These are phyloP conservation scores for Sciurus vulgaris DNA, from an alignment of 2,797 vertebrate species.

Conservation along the genomic window DNA sequence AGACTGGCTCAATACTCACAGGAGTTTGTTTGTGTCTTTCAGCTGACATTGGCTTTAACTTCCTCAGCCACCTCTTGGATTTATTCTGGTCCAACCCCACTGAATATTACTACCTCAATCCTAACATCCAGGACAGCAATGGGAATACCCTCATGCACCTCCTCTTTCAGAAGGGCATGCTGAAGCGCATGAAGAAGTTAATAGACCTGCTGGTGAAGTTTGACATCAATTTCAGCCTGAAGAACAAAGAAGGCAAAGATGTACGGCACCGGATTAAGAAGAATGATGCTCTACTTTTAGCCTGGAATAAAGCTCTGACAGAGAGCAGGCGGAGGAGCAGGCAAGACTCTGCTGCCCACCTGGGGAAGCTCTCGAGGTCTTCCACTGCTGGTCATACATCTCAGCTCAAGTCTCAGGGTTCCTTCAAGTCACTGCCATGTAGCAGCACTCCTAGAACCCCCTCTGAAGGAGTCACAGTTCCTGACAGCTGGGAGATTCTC, in stretches of 20 bases:
- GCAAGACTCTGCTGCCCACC: slow-evolving; percentile 76
- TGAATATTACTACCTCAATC: slow-evolving; percentile 87
- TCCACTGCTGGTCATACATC: slow-evolving; percentile 47
- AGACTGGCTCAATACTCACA: background rate
- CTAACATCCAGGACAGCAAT: slow-evolving; percentile 87
- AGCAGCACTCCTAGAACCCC: no score
- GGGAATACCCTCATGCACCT: slow-evolving; percentile 91
- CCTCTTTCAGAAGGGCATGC: slow-evolving; percentile 87
- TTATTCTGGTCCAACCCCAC: slow-evolving; percentile 86
- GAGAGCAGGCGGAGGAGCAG: slow-evolving; percentile 83
- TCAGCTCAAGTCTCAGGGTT: slow-evolving; percentile 79
- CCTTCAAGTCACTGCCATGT: background rate
- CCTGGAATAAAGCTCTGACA: slow-evolving; percentile 86
- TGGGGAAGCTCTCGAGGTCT: slow-evolving; percentile 54
- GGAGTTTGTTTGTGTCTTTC: slow-evolving; percentile 72
- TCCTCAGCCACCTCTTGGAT: slow-evolving; percentile 88
- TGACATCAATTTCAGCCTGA: slow-evolving; percentile 88
- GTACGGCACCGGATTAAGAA: slow-evolving; percentile 88
- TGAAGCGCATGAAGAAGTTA: slow-evolving; percentile 86
- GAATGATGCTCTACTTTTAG: slow-evolving; percentile 84
- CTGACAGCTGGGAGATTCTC: slow-evolving; percentile 33
- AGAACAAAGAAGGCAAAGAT: slow-evolving; percentile 89
- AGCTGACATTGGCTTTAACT: slow-evolving; percentile 87
- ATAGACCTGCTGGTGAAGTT: slow-evolving; percentile 87
- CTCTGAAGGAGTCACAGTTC: background rate